Evolutionary conservation across 1,140 invertebrate species (phyloP).

Genomic region (Helicoverpa armigera): DNA sequence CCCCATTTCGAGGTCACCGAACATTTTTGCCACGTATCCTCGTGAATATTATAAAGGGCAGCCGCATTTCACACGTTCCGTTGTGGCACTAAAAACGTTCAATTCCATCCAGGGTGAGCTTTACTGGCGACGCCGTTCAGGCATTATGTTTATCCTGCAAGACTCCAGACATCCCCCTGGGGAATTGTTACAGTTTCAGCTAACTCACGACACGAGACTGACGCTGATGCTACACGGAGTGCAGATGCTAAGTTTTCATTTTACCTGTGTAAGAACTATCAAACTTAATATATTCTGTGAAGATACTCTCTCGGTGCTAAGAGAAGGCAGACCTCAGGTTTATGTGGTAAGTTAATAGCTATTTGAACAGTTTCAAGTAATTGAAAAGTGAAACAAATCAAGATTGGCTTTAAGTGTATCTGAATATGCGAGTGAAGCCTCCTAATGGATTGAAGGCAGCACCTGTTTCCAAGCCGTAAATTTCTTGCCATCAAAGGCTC

Average conservation of each 20-base stretch:
- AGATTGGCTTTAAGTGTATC: slow-evolving; percentile 7
- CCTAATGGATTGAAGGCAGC: slow-evolving; percentile 15
- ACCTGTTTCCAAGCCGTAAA: slow-evolving; percentile 44
- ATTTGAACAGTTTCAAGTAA: not conserved
- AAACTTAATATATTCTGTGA: slow-evolving; percentile 13
- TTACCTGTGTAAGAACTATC: not conserved
- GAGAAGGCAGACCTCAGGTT: too few relatives aligned
- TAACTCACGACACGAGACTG: not conserved
- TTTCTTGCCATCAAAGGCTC: slow-evolving; percentile 53
- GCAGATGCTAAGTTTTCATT: not conserved
- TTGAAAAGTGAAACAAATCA: slow-evolving; percentile 35
- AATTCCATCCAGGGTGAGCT: slow-evolving; percentile 59
- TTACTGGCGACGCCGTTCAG: slow-evolving; percentile 63
- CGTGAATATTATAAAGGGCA: slow-evolving; percentile 73
- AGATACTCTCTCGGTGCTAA: not conserved
- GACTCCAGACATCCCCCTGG: not conserved
- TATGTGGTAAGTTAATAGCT: not conserved
- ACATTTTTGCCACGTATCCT: slow-evolving; percentile 67
- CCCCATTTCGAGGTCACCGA: slow-evolving; percentile 70
- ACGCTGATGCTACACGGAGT: not conserved
- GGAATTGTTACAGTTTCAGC: not conserved
- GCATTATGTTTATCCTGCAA: slow-evolving; percentile 47
- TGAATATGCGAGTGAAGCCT: not conserved
- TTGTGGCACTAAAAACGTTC: slow-evolving; percentile 66
- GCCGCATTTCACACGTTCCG: slow-evolving; percentile 67